Base-by-base conservation (phyloP, 2,113 vertebrate species). In the Trematomus loennbergii region DNA sequence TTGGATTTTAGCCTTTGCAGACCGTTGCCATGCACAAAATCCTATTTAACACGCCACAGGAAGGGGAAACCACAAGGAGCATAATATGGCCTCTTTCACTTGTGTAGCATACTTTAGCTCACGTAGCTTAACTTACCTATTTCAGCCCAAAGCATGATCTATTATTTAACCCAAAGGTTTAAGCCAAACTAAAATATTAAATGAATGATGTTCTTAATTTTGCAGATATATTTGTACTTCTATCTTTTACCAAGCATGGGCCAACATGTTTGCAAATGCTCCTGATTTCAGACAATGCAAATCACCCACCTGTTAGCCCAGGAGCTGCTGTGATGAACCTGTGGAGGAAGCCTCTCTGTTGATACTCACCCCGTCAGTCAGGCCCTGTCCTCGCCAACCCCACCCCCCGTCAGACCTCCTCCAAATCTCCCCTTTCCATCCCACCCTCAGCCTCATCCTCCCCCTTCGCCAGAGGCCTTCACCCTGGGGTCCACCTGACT, bases 401-500 rank as follows among this genome's bases (percentile, higher is more conserved):
- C 22, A 29, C 5, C 22, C 22, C 57, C 43, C 75, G 22, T 36
- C 54, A 36, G 55, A 70, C 73, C 66, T 73, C 18, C 77, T 52
- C 66, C 74, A 71, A 58, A 49, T 57, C 67, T 49, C 72, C 64
- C 55, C 48, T 43, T 66, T 54, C 82, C 58, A 53, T 36, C 61
- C 61, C 69, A 11, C 60, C 60, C 33, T 25, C 18, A 48, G 8
- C 36, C 48, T 52, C 49, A 0, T 9, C 66, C 52, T 17, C 69
- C 54, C 67, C 74, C 70, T 29, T 55, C 8, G 72, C 84, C 61
- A 49, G 75, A 84, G 89, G 84, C 88, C 89, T 87, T 88, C 77
- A 55, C 90, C 92, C 84, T 61, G 67, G 78, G 82, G 87, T 85
- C 90, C 81, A 68, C 60, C 88, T 93, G 90, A 92, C 86, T 91